A percentile compares a stretch with the other conserved stretches of the same genome.
Evolutionary conservation across 1,140 invertebrate genomes (phyloP).

Genomic region (Psilanteris sp.): DNA sequence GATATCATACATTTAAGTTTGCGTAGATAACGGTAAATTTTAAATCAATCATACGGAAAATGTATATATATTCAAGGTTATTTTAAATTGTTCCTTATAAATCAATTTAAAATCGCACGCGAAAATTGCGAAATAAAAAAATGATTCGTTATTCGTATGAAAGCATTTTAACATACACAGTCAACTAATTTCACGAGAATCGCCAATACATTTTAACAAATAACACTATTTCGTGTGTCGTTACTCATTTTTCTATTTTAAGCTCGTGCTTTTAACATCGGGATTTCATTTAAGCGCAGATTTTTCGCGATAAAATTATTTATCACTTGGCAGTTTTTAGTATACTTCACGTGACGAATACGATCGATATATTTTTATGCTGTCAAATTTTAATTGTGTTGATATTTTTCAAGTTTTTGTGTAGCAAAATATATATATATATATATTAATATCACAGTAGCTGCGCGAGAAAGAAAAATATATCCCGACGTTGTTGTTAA

Average conservation of each 20-base stretch:
- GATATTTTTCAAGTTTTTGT: background rate
- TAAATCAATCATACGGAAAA: too few species aligned
- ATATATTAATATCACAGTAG: too few species aligned
- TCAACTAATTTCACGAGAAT: slow-evolving; percentile 14
- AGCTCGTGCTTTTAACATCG: slow-evolving; percentile 3
- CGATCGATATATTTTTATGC: background rate
- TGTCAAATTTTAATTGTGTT: background rate
- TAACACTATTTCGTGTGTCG: slow-evolving; percentile 28
- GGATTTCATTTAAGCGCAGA: slow-evolving; percentile 19
- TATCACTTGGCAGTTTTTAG: slow-evolving; percentile 19
- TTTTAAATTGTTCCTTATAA: background rate
- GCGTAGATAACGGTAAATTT: too few species aligned
- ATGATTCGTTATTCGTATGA: slow-evolving; percentile 1
- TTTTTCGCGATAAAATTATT: slow-evolving; percentile 19
- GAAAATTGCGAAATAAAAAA: slow-evolving; percentile 1
- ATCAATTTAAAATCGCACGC: background rate
- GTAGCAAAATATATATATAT: too few species aligned
- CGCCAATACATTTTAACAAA: slow-evolving; percentile 26
- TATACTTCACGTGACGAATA: background rate
- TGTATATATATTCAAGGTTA: background rate
- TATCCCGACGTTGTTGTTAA: too few species aligned
- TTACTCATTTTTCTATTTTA: slow-evolving; percentile 35
- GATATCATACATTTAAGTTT: too few species aligned
- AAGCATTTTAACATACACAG: slow-evolving; percentile 8
- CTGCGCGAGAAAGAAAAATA: too few species aligned